Percentiles rank a stretch among this genome's conserved stretches.
phyloP scores from a whole-genome alignment of 2,888 invertebrate genomes.

The Campaea margaritaria region DNA sequence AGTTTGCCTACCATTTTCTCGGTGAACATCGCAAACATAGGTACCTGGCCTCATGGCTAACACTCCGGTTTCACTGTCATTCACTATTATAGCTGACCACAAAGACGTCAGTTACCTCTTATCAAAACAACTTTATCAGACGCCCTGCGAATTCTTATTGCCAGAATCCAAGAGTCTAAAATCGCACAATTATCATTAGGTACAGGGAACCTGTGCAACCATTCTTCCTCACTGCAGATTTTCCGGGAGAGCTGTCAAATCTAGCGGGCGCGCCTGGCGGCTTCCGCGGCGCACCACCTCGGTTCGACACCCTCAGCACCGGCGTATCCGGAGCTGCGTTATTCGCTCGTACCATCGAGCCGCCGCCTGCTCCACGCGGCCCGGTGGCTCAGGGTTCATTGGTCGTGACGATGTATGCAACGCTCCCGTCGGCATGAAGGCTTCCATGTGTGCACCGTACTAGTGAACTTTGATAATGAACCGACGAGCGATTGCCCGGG shows the following conservation, averaged over 20 bases:
- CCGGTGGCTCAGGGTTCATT: constrained; percentile 51
- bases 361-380: constrained; percentile 38
- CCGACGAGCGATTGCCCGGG: constrained; percentile 74
- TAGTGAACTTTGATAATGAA: constrained; percentile 85
- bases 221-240: constrained; percentile 70
- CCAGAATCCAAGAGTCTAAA: constrained; percentile 44
- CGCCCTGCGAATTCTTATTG: constrained; percentile 36
- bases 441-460: constrained; percentile 70
- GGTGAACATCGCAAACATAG: constrained; percentile 5
- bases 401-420: constrained; percentile 50
- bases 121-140: not conserved
- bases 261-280: constrained; percentile 59
- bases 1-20: constrained; percentile 7
- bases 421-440: constrained; percentile 11
- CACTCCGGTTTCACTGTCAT: constrained; percentile 1
- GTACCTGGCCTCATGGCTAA: no score
- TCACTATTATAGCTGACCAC: not conserved
- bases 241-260: constrained; percentile 75
- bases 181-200: constrained; percentile 35
- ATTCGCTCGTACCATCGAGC: constrained; percentile 34
- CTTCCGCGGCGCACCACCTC: constrained; percentile 64
- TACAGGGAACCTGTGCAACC: constrained; percentile 49
- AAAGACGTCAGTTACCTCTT: constrained; percentile 4
- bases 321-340: constrained; percentile 57
- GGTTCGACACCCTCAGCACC: constrained; percentile 64